phyloP scores from a whole-genome alignment of 2,888 invertebrate genomes.

The Trissolcus brochymenae region DNA sequence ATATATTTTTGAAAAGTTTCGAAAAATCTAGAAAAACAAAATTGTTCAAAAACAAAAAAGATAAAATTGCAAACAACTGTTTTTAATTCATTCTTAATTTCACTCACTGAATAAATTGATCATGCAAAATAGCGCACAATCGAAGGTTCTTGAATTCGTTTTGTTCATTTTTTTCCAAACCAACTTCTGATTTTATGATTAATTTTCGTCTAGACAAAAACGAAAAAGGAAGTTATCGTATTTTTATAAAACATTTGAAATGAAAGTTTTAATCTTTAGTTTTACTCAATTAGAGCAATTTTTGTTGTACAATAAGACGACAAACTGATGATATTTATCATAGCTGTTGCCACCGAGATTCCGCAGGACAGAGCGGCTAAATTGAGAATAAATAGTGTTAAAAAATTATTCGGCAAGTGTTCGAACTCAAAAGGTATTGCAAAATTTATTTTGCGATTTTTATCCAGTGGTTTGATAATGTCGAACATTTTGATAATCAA shows the following conservation, averaged over 20 bases:
- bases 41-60: not conserved
- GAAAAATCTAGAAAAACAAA: not conserved
- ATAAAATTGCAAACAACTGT: not conserved
- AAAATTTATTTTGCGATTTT: not conserved
- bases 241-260: not conserved
- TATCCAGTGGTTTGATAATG: slow-evolving; percentile 5
- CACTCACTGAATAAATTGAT: not conserved
- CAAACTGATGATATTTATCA: not conserved
- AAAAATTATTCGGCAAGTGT: slow-evolving; percentile 1
- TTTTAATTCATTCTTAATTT: not conserved
- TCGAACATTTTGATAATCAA: slow-evolving; percentile 2
- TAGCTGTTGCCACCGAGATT: not conserved
- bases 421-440: slow-evolving; percentile 1
- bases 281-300: not conserved
- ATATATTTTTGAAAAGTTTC: not conserved
- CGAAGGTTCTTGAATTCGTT: no score
- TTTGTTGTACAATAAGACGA: not conserved
- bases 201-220: not conserved
- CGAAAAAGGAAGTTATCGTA: not conserved
- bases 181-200: no score
- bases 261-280: not conserved
- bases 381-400: not conserved
- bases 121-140: not conserved
- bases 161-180: no score
- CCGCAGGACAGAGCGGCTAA: not conserved